Percentiles rank a stretch among this genome's conserved stretches.
Evolutionary conservation across 2,113 vertebrate genomes (phyloP).

Genomic region (Tor tambroides): DNA sequence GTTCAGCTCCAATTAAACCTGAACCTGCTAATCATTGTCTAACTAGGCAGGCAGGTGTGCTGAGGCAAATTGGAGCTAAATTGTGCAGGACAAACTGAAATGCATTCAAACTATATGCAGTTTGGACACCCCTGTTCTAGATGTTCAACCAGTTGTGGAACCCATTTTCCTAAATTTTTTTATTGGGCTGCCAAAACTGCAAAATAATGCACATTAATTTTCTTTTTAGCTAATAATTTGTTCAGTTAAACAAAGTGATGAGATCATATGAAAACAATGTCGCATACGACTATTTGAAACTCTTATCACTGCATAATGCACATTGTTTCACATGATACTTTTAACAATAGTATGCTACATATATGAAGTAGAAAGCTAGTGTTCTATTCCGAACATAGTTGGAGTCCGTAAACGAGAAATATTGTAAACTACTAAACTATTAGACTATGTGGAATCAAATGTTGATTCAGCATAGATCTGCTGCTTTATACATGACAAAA

Average conservation of each 20-base stretch:
- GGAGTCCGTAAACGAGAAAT: neutral
- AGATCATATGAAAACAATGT: neutral
- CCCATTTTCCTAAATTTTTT: neutral
- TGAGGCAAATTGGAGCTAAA: too few relatives aligned
- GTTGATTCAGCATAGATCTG: conserved; percentile 30
- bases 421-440: conserved; percentile 39
- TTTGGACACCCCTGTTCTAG: too few relatives aligned
- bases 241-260: neutral
- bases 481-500: conserved; percentile 47
- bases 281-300: neutral
- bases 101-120: too few relatives aligned
- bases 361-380: neutral
- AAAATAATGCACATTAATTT: neutral
- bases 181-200: neutral
- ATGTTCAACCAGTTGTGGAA: neutral
- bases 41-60: too few relatives aligned
- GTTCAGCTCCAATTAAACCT: too few relatives aligned
- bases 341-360: neutral
- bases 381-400: neutral
- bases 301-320: neutral
- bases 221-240: neutral
- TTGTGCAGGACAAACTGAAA: too few relatives aligned
- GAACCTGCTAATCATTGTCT: too few relatives aligned
- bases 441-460: conserved; percentile 27
- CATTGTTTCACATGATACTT: neutral